Evolutionary conservation across 2,888 invertebrate genomes (phyloP).

Genomic region (Temnothorax unifasciatus): DNA sequence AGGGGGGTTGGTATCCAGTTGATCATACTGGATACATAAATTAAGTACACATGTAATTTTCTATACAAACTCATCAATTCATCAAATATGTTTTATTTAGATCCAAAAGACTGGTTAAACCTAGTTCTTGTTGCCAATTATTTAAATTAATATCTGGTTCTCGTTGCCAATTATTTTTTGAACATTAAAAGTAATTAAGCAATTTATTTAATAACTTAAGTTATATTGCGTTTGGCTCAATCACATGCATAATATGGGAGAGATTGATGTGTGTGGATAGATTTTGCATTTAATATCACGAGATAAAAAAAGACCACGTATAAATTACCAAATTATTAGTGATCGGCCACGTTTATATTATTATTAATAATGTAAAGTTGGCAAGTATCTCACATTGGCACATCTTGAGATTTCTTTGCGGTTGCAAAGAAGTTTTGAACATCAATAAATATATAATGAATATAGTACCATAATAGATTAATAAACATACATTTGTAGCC

Average conservation of each 20-base stretch:
- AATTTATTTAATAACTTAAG: constrained; percentile 64
- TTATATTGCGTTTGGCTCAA: constrained; percentile 61
- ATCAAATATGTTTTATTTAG: constrained; percentile 57
- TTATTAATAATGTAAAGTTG: constrained; percentile 7
- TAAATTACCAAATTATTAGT: constrained; percentile 17
- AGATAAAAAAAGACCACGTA: neutral
- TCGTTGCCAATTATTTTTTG: constrained; percentile 53
- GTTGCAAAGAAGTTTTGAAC: neutral
- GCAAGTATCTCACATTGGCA: neutral
- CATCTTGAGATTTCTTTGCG: neutral
- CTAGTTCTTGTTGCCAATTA: constrained; percentile 55
- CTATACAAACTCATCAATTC: constrained; percentile 45
- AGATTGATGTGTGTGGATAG: constrained; percentile 55
- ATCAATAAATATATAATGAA: constrained; percentile 18
- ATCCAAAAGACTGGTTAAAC: constrained; percentile 59
- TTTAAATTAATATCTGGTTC: constrained; percentile 33
- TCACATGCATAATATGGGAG: constrained; percentile 60
- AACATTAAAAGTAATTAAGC: constrained; percentile 28
- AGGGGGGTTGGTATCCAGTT: constrained; percentile 63
- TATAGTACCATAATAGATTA: constrained; percentile 44
- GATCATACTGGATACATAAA: constrained; percentile 38
- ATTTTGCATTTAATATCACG: constrained; percentile 64
- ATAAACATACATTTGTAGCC: constrained; percentile 35
- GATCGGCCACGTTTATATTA: neutral
- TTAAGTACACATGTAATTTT: constrained; percentile 45